Evolutionary conservation across 1,140 invertebrate species (phyloP), one percentile per base, ranked within the genome.

Genomic region (Drosophila aff.): DNA sequence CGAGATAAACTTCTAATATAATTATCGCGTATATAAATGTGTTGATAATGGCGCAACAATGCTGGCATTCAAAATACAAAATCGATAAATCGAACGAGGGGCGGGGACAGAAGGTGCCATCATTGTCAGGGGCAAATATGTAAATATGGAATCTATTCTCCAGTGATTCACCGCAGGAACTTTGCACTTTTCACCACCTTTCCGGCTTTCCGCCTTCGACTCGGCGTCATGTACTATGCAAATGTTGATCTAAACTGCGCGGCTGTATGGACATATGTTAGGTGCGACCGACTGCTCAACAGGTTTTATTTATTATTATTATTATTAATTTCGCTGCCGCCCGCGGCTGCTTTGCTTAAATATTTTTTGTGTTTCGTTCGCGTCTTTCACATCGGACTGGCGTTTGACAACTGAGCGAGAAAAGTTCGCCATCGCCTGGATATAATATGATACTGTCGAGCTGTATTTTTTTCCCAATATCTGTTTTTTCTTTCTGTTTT

Each of bases 21-120:
- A 89, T 89, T 89, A 89, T 89, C 84, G 79, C 84, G 61, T 89
- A 81, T 89, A 89, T 89, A 89, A 89, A 89, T 89, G 74, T 62
- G 84, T 78, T 89, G 84, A 89, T 89, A 89, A 89, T 89, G 85
- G 85, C 84, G 78, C 85, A 89, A 90, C 85, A 90, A 81, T 89
- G 36, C 53, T 57, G 36, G 53, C 26, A 84, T 89, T 90, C 84
- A 89, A 85, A 84, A 89, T 60, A 85, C 46, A 78, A 89, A 89
- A 89, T 89, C 84, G 84, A 89, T 87, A 86, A 82, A 69, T 65
- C 75, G 69, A 73, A 60, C 53, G 28, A 3, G 65, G 28, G 64
- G 43, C 21, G 21, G 43, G n/a, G 28, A 13, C 13, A 44, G 40
- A 50, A 49, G 46, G n/a, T 43, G 28, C 71, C 67, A 72, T 43